Evolutionary conservation across 1,140 invertebrate genomes (phyloP).

Genomic region (Palaemon carinicauda): DNA sequence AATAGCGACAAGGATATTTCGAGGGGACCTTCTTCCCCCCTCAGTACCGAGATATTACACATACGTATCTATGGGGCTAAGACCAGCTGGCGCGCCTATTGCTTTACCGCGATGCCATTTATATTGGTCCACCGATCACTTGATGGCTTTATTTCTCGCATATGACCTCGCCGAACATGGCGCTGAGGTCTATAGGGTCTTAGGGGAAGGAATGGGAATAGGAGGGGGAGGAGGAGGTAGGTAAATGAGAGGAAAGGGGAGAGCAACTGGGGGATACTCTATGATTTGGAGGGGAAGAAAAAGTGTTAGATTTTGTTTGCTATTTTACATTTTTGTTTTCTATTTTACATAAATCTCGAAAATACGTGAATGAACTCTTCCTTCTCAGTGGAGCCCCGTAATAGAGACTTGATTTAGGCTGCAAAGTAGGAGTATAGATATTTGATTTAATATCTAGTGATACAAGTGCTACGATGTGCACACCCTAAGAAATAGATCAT

Average conservation of each 20-base stretch:
- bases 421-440: no score
- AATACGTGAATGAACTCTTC: no score
- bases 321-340: neutral
- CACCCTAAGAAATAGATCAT: no score
- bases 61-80: neutral
- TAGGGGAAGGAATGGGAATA: neutral
- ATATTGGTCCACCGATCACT: constrained; percentile 21
- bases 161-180: constrained; percentile 16
- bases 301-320: neutral
- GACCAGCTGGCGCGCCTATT: neutral
- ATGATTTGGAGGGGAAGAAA: neutral
- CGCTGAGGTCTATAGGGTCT: neutral
- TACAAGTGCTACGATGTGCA: no score
- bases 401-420: no score
- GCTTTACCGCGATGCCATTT: constrained; percentile 18
- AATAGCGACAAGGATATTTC: no score
- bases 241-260: neutral
- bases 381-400: no score
- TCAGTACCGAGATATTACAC: no score
- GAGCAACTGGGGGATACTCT: neutral
- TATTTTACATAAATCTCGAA: no score
- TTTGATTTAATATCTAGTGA: no score
- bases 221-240: no score
- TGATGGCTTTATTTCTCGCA: constrained; percentile 39
- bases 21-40: neutral